Evolutionary conservation across 1,140 invertebrate genomes (phyloP).

Genomic region (Dendroctonus ponderosae): DNA sequence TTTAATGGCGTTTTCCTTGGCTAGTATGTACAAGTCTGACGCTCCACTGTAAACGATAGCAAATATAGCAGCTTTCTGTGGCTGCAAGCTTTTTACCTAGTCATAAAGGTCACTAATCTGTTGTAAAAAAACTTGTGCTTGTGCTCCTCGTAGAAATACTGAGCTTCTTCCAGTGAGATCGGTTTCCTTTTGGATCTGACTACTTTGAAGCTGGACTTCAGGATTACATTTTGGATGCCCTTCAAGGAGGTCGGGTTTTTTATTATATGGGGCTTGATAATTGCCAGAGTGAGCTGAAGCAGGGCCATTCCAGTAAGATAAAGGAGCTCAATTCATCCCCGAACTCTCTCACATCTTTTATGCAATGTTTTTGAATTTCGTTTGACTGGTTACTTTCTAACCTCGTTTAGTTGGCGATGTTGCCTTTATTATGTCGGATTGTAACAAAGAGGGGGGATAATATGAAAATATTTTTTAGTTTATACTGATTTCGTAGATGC

Average conservation of each 20-base stretch:
- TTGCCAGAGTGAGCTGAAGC: constrained; percentile 64
- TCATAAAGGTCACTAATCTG: constrained; percentile 82
- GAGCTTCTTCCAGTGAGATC: constrained; percentile 64
- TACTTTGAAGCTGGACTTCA: constrained; percentile 72
- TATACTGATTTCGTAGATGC: no score
- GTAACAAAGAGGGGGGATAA: no score
- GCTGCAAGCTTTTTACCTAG: constrained; percentile 57
- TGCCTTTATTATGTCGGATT: no score
- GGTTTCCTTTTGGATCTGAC: constrained; percentile 65
- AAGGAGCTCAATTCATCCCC: background rate
- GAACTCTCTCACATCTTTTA: no score
- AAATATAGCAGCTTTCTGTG: background rate
- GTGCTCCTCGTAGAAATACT: constrained; percentile 82
- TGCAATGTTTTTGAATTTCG: no score
- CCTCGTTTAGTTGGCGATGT: no score
- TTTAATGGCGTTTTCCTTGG: constrained; percentile 69
- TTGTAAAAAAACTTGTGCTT: constrained; percentile 85
- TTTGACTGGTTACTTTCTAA: no score
- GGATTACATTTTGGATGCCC: constrained; percentile 67
- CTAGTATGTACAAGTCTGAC: constrained; percentile 74
- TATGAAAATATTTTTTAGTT: no score
- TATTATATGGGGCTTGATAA: constrained; percentile 73
- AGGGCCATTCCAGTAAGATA: constrained; percentile 30
- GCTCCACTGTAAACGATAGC: constrained; percentile 66
- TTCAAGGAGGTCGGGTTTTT: constrained; percentile 66